Percentiles rank a stretch among this genome's conserved stretches.
Conservation (phyloP, 64 coral and sea anemone species). For the Dendrophyllia cribrosa region DNA sequence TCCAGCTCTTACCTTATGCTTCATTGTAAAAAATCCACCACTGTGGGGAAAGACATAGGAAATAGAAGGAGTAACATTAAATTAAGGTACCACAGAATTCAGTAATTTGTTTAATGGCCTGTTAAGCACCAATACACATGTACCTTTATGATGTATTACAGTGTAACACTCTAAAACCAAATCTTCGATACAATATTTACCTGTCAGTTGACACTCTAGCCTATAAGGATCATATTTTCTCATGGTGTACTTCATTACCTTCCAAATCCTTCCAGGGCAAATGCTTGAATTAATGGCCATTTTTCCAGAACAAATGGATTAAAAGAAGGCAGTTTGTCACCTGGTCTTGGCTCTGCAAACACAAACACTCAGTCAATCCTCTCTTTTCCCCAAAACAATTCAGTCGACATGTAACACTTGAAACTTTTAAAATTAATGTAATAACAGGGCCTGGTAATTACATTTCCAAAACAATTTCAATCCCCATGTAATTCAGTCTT, state of each 20-base stretch:
- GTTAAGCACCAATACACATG: background rate
- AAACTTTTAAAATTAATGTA: background rate
- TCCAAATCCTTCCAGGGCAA: slow-evolving; percentile 90
- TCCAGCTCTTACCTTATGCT: slow-evolving; percentile 41
- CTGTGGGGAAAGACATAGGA: background rate
- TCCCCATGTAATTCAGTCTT: background rate
- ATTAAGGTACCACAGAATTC: too few species aligned
- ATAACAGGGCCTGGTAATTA: background rate
- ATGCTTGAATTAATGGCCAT: slow-evolving; percentile 95
- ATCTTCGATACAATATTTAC: too few species aligned
- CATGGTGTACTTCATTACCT: slow-evolving; percentile 32
- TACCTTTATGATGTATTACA: too few species aligned
- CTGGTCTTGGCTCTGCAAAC: slow-evolving; percentile 51
- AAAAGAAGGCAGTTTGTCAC: slow-evolving; percentile 68
- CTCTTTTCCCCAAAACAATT: too few species aligned
- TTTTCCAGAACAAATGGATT: slow-evolving; percentile 86
- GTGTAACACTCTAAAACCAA: too few species aligned
- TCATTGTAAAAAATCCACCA: slow-evolving; percentile 79
- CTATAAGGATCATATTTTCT: background rate
- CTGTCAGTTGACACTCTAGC: background rate
- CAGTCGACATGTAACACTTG: background rate
- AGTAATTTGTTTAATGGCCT: background rate
- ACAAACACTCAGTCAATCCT: background rate
- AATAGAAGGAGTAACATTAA: background rate
- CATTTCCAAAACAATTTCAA: background rate